A percentile compares a stretch with the other conserved stretches of the same genome.
phyloP scores from a whole-genome alignment of 1,140 invertebrate species.

The Penaeus chinensis region DNA sequence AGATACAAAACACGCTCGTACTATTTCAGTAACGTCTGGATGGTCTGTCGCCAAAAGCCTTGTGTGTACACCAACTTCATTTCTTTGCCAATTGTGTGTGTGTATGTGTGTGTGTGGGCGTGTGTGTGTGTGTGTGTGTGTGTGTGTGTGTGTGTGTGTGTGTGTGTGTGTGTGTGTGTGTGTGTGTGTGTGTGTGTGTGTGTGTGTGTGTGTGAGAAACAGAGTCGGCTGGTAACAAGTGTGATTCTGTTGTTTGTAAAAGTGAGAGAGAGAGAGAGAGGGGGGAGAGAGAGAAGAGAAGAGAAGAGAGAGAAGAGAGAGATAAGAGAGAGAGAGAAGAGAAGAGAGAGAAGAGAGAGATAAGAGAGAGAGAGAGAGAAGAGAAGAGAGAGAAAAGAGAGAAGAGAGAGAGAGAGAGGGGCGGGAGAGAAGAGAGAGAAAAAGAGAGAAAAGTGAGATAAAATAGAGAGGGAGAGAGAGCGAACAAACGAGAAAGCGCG shows the following conservation, averaged over 20 bases:
- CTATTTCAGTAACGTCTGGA: neutral
- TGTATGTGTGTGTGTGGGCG: too few relatives aligned
- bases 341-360: neutral
- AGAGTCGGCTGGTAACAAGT: too few relatives aligned
- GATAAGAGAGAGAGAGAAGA: neutral
- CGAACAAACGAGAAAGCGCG: neutral
- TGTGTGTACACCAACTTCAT: too few relatives aligned
- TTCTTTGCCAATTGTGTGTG: too few relatives aligned
- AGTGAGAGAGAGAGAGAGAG: neutral
- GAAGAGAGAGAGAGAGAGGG: too few relatives aligned
- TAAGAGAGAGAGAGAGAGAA: neutral
- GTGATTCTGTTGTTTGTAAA: neutral
- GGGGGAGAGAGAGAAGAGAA: neutral
- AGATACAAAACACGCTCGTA: neutral
- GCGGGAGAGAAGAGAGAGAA: constrained; percentile 29
- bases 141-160: neutral
- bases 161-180: constrained; percentile 9
- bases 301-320: neutral
- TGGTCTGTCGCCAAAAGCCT: too few relatives aligned
- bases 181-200: constrained; percentile 21
- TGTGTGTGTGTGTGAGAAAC: constrained; percentile 24
- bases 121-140: too few relatives aligned
- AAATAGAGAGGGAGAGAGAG: neutral
- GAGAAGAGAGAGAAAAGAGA: neutral
- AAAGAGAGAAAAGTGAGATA: neutral